Percentiles rank a stretch among this genome's conserved stretches.
These are phyloP conservation scores for Protonemura montana DNA, from an alignment of 2,888 invertebrate genomes.

Conservation along the genomic window DNA sequence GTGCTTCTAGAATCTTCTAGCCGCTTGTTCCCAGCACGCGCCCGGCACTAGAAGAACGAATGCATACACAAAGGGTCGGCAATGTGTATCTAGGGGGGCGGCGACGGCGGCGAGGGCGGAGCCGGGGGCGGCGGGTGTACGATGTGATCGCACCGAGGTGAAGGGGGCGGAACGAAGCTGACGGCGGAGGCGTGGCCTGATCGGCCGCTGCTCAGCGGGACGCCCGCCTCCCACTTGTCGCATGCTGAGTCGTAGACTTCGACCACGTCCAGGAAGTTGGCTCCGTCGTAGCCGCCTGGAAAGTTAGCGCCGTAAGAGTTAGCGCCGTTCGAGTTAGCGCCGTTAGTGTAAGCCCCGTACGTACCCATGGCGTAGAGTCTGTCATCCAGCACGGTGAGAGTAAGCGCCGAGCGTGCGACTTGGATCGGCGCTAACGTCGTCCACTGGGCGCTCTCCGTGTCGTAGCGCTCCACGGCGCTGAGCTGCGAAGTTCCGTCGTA, in stretches of 20 bases:
- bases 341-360: constrained; percentile 42
- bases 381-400: constrained; percentile 84
- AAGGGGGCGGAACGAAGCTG: constrained; percentile 61
- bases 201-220: constrained; percentile 81
- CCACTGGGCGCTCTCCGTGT: constrained; percentile 84
- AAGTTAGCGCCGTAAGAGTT: constrained; percentile 44
- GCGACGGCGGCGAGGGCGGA: background rate
- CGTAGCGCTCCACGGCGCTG: constrained; percentile 84
- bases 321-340: too few relatives aligned
- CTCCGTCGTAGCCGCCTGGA: constrained; percentile 89
- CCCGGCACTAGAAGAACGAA: too few relatives aligned
- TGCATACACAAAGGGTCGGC: too few relatives aligned
- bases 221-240: constrained; percentile 79
- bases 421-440: constrained; percentile 77
- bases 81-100: background rate
- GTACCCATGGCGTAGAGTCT: constrained; percentile 89
- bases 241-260: constrained; percentile 85
- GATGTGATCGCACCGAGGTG: background rate
- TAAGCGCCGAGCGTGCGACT: constrained; percentile 85
- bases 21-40: too few relatives aligned
- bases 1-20: too few relatives aligned
- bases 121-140: background rate
- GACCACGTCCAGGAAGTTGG: constrained; percentile 82
- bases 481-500: constrained; percentile 87
- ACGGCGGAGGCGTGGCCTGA: constrained; percentile 94